phyloP scores from a whole-genome alignment of 2,797 vertebrate genomes.

The Meriones psammophilus region DNA sequence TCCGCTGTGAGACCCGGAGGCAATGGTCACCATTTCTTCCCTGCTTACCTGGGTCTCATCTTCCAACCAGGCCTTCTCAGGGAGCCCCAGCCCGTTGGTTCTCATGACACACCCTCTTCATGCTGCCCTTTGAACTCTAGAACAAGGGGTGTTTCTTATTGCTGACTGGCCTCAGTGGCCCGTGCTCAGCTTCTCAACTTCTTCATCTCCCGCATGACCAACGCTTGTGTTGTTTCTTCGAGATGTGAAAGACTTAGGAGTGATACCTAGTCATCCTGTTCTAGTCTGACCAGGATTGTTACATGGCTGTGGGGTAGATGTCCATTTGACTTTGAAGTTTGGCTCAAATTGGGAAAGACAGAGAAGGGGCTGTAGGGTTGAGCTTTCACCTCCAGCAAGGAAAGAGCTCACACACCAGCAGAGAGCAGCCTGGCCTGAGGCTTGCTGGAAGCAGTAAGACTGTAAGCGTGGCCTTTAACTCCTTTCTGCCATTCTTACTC shows the following conservation, averaged over 20 bases:
- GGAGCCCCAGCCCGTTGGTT: neutral
- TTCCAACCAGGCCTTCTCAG: neutral
- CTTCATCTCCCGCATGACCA: neutral
- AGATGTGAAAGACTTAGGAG: neutral
- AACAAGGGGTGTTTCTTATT: neutral
- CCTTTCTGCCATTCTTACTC: neutral
- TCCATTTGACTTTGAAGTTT: neutral
- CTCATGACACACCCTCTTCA: neutral
- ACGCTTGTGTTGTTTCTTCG: neutral
- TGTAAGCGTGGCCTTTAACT: neutral
- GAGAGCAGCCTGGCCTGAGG: neutral
- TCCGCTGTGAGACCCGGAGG: neutral
- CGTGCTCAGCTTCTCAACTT: neutral
- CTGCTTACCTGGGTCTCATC: neutral
- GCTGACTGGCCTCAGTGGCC: neutral
- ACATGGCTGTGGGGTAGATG: neutral
- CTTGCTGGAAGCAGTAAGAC: neutral
- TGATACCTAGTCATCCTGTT: slow-evolving; percentile 3
- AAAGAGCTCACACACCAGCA: neutral
- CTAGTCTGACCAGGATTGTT: neutral
- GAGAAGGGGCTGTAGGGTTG: neutral
- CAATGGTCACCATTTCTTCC: neutral
- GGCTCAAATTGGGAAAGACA: slow-evolving; percentile 48
- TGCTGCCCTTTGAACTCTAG: neutral
- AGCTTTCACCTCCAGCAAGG: slow-evolving; percentile 17